Evolutionary conservation across 64 coral and sea anemone genomes (phyloP).

Genomic region (Montipora capricornis): DNA sequence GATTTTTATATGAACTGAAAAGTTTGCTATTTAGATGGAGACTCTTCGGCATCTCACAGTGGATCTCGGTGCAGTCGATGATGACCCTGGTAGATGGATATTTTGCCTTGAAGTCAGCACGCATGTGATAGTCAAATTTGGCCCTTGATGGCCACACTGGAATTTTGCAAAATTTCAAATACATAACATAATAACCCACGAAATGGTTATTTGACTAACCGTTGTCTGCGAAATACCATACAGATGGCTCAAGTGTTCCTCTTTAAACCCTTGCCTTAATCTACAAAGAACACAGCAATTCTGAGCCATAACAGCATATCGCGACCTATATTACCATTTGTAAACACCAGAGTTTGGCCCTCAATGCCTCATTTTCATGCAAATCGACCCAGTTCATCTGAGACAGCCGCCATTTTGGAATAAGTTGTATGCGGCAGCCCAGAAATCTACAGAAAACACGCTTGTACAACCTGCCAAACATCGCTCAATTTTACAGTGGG

Average conservation of each 20-base stretch:
- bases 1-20: background rate
- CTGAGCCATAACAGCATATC: no score
- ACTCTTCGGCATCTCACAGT: slow-evolving; percentile 2
- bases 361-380: no score
- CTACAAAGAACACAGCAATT: background rate
- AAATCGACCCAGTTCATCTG: no score
- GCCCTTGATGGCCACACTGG: background rate
- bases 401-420: no score
- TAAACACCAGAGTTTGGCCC: no score
- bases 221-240: background rate
- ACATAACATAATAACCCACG: slow-evolving; percentile 7
- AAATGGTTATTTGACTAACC: background rate
- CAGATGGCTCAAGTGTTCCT: background rate
- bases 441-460: no score
- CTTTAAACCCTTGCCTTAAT: background rate
- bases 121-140: background rate
- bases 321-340: no score
- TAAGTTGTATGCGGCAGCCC: no score
- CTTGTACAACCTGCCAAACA: no score
- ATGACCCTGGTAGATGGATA: background rate
- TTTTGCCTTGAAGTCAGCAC: background rate
- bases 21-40: background rate
- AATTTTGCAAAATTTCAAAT: background rate
- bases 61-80: background rate
- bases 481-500: no score